Conservation (phyloP, 2,113 vertebrate species). For the Galemys pyrenaicus region DNA sequence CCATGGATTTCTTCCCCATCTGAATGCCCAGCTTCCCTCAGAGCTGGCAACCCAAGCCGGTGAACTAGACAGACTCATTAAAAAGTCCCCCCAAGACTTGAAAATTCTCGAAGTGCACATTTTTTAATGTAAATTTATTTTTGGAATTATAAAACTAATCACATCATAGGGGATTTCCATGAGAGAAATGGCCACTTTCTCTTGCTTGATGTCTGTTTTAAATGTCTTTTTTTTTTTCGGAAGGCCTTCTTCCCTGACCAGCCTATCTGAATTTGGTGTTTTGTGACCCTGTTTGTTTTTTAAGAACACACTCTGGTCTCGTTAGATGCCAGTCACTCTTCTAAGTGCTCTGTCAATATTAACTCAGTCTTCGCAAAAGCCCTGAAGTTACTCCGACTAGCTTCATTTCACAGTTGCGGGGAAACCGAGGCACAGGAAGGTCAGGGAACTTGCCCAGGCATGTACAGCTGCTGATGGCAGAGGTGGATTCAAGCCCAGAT, state of each 20-base stretch:
- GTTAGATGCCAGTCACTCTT: neutral
- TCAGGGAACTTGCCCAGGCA: neutral
- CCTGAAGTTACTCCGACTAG: neutral
- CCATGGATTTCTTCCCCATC: neutral
- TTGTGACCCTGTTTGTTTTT: neutral
- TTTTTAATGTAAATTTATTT: slow-evolving; percentile 12
- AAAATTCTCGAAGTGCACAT: neutral
- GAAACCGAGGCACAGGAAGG: neutral
- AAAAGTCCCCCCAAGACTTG: neutral
- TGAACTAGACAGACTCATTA: neutral
- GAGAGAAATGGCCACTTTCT: neutral
- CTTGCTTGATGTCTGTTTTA: neutral
- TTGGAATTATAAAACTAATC: neutral
- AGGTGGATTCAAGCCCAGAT: neutral
- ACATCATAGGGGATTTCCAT: neutral
- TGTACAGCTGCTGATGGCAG: neutral
- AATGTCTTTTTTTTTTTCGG: neutral
- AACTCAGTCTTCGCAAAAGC: neutral
- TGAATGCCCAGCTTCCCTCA: neutral
- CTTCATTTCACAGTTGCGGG: neutral
- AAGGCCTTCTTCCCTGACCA: neutral
- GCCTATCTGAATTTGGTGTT: neutral
- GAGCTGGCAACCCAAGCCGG: neutral
- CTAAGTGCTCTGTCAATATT: neutral
- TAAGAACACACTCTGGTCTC: neutral